Evolutionary conservation across 2,888 invertebrate species (phyloP).

Genomic region (Cyclophora punctaria): DNA sequence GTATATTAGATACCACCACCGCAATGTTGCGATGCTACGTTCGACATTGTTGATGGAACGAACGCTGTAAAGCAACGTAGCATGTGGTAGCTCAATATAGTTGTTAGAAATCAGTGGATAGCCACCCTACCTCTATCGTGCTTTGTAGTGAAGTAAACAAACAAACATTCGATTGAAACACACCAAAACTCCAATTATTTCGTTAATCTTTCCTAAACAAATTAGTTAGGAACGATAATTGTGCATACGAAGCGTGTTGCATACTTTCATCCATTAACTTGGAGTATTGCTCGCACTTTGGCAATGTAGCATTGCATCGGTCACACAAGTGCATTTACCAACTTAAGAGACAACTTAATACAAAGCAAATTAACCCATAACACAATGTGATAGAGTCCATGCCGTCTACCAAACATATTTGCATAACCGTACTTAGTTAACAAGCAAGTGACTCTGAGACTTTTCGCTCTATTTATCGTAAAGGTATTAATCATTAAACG

Average conservation of each 20-base stretch:
- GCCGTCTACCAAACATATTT: constrained; percentile 8
- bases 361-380: neutral
- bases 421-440: constrained; percentile 24
- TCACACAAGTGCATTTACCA: constrained; percentile 24
- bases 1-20: no score
- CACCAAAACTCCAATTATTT: neutral
- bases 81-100: no score
- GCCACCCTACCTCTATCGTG: no score
- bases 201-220: constrained; percentile 15
- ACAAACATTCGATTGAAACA: neutral
- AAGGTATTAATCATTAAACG: constrained; percentile 47
- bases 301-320: constrained; percentile 42
- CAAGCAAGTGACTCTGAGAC: constrained; percentile 49
- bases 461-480: constrained; percentile 60
- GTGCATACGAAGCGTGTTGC: constrained; percentile 32
- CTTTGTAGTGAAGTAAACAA: no score
- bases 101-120: no score
- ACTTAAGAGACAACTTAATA: neutral
- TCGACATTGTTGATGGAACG: no score
- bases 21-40: no score
- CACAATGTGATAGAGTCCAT: constrained; percentile 10
- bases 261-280: constrained; percentile 15
- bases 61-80: no score
- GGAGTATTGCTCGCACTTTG: constrained; percentile 35
- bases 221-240: constrained; percentile 37